These are phyloP conservation scores for Idaea aversata DNA, from an alignment of 2,888 invertebrate genomes.

Conservation along the genomic window DNA sequence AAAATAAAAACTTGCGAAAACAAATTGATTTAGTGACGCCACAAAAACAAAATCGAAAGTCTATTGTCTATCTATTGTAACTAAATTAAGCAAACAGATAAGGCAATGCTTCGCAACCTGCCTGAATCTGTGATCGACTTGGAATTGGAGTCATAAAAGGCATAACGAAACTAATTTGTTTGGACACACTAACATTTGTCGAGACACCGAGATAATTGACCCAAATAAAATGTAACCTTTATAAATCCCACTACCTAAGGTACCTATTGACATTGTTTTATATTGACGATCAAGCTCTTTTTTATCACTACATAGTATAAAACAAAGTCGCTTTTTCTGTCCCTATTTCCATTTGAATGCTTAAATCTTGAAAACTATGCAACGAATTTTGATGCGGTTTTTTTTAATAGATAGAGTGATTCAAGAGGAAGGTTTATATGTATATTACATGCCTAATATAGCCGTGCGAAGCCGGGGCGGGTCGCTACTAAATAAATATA, in stretches of 20 bases:
- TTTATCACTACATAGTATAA: too few relatives aligned
- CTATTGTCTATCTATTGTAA: neutral
- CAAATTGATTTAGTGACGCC: slow-evolving; percentile 1
- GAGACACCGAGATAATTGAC: slow-evolving; percentile 30
- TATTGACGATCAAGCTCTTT: too few relatives aligned
- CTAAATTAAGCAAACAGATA: neutral
- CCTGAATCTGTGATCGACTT: neutral
- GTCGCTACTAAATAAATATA: too few relatives aligned
- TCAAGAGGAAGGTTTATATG: too few relatives aligned
- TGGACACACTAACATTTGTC: slow-evolving; percentile 23
- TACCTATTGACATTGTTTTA: too few relatives aligned
- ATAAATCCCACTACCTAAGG: neutral
- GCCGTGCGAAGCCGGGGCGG: too few relatives aligned
- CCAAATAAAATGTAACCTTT: slow-evolving; percentile 13
- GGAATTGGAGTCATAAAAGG: neutral
- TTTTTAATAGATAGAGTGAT: too few relatives aligned
- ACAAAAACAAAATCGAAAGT: neutral
- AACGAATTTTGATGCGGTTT: too few relatives aligned
- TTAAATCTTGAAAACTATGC: too few relatives aligned
- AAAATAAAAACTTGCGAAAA: neutral
- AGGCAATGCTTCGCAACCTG: neutral
- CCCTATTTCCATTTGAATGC: too few relatives aligned
- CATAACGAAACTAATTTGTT: slow-evolving; percentile 1
- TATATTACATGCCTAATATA: too few relatives aligned
- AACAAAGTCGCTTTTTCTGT: too few relatives aligned